A percentile compares a stretch with the other conserved stretches of the same genome.
Evolutionary conservation across 1,140 invertebrate species (phyloP).

Genomic region (Dryas iulia): DNA sequence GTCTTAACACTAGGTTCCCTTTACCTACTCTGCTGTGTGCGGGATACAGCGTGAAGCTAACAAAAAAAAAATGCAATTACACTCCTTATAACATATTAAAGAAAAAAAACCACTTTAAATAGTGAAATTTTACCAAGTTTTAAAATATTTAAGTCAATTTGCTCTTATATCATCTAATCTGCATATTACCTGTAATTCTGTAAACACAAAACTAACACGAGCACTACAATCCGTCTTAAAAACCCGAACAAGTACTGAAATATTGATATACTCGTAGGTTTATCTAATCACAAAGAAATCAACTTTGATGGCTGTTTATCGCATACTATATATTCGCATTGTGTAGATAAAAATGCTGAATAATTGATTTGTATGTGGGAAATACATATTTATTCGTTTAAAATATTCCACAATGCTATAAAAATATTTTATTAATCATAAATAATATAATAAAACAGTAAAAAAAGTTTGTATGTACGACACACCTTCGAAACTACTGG

Average conservation of each 20-base stretch:
- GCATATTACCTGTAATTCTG: neutral
- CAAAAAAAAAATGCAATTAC: too few relatives aligned
- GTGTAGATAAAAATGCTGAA: neutral
- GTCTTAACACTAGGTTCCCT: too few relatives aligned
- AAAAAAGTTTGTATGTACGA: too few relatives aligned
- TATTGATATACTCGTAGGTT: conserved; percentile 7
- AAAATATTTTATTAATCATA: neutral
- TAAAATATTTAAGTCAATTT: too few relatives aligned
- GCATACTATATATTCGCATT: neutral
- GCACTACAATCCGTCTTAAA: neutral
- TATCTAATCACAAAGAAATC: conserved; percentile 2
- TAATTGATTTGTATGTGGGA: neutral
- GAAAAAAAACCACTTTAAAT: too few relatives aligned
- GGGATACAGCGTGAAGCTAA: too few relatives aligned
- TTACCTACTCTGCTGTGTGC: too few relatives aligned
- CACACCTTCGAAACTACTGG: too few relatives aligned
- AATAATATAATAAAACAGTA: too few relatives aligned
- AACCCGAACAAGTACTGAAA: neutral
- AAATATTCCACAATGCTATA: neutral
- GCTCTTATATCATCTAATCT: too few relatives aligned
- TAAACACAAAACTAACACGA: neutral
- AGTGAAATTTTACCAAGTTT: too few relatives aligned
- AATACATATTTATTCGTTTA: neutral
- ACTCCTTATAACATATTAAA: too few relatives aligned
- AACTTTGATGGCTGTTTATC: neutral